Evolutionary conservation across 2,888 invertebrate species (phyloP).

Genomic region (Hydroisotoma schaefferi): DNA sequence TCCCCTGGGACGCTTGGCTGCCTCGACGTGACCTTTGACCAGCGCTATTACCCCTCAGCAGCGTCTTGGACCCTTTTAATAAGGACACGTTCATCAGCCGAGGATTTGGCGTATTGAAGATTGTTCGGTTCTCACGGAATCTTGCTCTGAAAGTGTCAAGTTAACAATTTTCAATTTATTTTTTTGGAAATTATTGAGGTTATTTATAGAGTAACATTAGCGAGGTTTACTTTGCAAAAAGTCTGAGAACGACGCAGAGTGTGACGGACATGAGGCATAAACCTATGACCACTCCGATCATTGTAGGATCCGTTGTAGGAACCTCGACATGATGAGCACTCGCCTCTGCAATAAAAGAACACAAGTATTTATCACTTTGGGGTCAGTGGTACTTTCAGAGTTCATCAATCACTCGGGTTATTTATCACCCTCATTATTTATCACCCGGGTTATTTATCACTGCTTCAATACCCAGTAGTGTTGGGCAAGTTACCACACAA

Average conservation of each 20-base stretch:
- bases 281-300: conserved; percentile 76
- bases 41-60: conserved; percentile 44
- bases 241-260: conserved; percentile 83
- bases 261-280: conserved; percentile 92
- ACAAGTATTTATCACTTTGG: background rate
- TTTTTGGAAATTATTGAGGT: background rate
- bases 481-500: too few species aligned
- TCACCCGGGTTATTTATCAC: background rate
- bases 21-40: conserved; percentile 42
- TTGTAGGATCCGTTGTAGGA: conserved; percentile 77
- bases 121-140: conserved; percentile 86
- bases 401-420: background rate
- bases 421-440: background rate
- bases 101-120: conserved; percentile 91
- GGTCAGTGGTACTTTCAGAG: too few species aligned
- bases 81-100: conserved; percentile 72
- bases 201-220: background rate
- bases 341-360: conserved; percentile 37
- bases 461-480: too few species aligned
- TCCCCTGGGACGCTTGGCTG: conserved; percentile 38
- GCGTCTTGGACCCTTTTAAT: conserved; percentile 38
- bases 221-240: conserved; percentile 80
- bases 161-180: background rate
- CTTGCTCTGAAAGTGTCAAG: conserved; percentile 65
- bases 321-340: conserved; percentile 40